phyloP scores from a whole-genome alignment of 1,140 invertebrate species.

The Brachionus rubens region DNA sequence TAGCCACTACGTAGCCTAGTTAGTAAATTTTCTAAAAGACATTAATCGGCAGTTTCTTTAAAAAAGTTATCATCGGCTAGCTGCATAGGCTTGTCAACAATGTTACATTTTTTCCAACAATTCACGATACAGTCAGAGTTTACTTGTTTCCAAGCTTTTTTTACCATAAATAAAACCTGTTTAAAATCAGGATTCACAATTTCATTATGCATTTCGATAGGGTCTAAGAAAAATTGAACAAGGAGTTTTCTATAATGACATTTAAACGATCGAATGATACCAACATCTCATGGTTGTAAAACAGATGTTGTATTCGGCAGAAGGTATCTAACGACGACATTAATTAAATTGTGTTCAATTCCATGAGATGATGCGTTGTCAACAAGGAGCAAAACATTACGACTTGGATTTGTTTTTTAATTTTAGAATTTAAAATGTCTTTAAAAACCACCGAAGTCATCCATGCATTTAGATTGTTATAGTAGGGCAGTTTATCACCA shows the following conservation, averaged over 20 bases:
- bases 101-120: not conserved
- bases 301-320: conserved; percentile 62
- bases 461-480: conserved; percentile 48
- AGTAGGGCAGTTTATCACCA: conserved; percentile 40
- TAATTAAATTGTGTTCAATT: conserved; percentile 49
- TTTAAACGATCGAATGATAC: conserved; percentile 58
- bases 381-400: conserved; percentile 60
- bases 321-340: conserved; percentile 58
- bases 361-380: conserved; percentile 62
- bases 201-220: not conserved
- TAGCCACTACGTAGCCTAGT: no score
- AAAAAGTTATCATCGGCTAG: no score
- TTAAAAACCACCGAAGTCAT: conserved; percentile 47
- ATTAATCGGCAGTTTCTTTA: no score
- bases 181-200: not conserved
- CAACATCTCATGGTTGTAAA: conserved; percentile 62
- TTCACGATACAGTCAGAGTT: not conserved
- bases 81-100: no score
- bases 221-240: not conserved
- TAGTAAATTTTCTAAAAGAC: no score
- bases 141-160: not conserved
- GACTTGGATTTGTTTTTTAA: conserved; percentile 40
- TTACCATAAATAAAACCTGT: not conserved
- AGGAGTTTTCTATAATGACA: conserved; percentile 45
- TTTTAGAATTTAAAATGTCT: conserved; percentile 46